Evolutionary conservation across 2,888 invertebrate species (phyloP).

Genomic region (Seladonia tumulorum): DNA sequence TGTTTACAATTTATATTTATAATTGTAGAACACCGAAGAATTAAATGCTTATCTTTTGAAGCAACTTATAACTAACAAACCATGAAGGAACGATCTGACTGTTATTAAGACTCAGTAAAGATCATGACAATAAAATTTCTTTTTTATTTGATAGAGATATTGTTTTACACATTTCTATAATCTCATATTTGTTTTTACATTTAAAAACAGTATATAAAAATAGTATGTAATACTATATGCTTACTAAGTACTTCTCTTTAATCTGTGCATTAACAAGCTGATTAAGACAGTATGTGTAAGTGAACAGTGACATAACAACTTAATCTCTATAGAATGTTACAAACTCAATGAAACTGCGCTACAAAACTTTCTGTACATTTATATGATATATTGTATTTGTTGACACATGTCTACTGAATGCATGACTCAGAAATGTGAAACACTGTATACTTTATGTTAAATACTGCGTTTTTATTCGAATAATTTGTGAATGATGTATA

Average conservation of each 20-base stretch:
- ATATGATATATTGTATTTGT: slow-evolving; percentile 26
- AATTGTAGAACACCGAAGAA: slow-evolving; percentile 1
- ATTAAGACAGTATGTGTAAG: slow-evolving; percentile 11
- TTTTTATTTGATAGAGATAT: slow-evolving; percentile 15
- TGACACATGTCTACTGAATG: slow-evolving; percentile 12
- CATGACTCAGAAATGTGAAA: slow-evolving; percentile 13
- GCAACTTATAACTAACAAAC: neutral
- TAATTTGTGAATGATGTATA: slow-evolving; percentile 31
- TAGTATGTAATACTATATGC: slow-evolving; percentile 12
- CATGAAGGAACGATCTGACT: slow-evolving; percentile 25
- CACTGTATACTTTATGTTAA: slow-evolving; percentile 18
- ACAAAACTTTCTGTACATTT: slow-evolving; percentile 38
- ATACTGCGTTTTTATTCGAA: neutral
- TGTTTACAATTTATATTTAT: slow-evolving; percentile 13
- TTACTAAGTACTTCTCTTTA: slow-evolving; percentile 30
- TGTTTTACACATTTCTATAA: slow-evolving; percentile 7
- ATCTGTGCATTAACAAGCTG: slow-evolving; percentile 14
- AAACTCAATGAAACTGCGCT: slow-evolving; percentile 31
- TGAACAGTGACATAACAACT: slow-evolving; percentile 2
- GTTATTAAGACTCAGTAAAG: neutral
- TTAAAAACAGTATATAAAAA: slow-evolving; percentile 21
- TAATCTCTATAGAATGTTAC: slow-evolving; percentile 15
- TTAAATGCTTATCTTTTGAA: neutral
- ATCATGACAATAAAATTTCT: slow-evolving; percentile 29
- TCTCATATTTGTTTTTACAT: slow-evolving; percentile 1